Evolutionary conservation across 2,888 invertebrate species (phyloP).

Genomic region (Tridacna gigas): DNA sequence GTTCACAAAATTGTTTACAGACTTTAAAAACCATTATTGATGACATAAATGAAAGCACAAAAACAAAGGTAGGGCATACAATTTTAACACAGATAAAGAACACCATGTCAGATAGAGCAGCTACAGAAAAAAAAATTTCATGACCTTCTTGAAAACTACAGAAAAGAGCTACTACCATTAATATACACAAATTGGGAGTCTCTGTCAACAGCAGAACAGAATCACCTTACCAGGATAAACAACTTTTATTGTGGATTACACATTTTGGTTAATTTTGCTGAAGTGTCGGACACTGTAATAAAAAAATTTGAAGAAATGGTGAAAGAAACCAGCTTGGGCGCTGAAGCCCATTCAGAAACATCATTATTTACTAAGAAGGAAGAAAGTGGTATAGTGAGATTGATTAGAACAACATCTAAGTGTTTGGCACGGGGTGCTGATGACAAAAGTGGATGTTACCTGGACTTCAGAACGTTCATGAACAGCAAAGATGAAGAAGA

Average conservation of each 20-base stretch:
- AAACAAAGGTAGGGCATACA: constrained; percentile 7
- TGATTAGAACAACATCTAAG: constrained; percentile 30
- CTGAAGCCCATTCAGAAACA: constrained; percentile 29
- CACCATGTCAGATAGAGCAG: constrained; percentile 54
- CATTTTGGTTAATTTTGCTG: constrained; percentile 47
- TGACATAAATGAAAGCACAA: constrained; percentile 34
- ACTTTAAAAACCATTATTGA: constrained; percentile 31
- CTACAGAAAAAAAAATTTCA: constrained; percentile 47
- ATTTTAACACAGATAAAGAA: constrained; percentile 37
- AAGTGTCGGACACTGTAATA: constrained; percentile 39
- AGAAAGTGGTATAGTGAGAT: constrained; percentile 17
- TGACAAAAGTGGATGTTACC: constrained; percentile 37
- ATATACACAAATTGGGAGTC: constrained; percentile 41
- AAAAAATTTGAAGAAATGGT: constrained; percentile 25
- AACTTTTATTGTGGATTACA: constrained; percentile 48
- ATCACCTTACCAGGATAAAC: constrained; percentile 32
- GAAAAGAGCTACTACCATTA: constrained; percentile 39
- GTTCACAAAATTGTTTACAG: constrained; percentile 10
- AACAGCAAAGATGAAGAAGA: constrained; percentile 17
- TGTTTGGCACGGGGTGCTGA: constrained; percentile 29
- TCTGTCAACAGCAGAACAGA: constrained; percentile 34
- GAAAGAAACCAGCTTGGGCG: constrained; percentile 22
- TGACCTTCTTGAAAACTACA: constrained; percentile 28
- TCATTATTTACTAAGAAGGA: constrained; percentile 23
- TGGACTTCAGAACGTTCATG: constrained; percentile 31